Conservation (phyloP, 2,888 invertebrate species). For the Meiosimyza platycephala region DNA sequence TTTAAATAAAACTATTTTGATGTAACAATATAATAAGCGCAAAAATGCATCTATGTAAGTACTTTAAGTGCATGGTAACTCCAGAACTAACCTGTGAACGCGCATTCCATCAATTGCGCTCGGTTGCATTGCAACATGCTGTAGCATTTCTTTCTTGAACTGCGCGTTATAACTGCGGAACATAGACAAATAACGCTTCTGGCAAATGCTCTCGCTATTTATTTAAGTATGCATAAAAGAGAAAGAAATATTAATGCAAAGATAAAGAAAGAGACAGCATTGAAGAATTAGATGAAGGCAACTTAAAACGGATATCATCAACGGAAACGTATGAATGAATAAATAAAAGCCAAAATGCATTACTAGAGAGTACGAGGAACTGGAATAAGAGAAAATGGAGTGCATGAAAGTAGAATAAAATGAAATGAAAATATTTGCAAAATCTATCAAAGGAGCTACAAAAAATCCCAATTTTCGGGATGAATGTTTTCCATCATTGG, state of each 20-base stretch:
- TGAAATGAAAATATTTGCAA: constrained; percentile 40
- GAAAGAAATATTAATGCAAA: constrained; percentile 37
- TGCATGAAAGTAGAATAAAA: constrained; percentile 4
- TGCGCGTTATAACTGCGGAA: constrained; percentile 64
- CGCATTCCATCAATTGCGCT: constrained; percentile 66
- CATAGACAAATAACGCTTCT: constrained; percentile 60
- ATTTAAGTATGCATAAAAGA: neutral
- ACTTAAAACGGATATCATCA: neutral
- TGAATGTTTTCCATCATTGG: neutral
- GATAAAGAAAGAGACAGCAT: constrained; percentile 11
- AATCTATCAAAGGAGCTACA: constrained; percentile 11
- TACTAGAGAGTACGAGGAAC: neutral
- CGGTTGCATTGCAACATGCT: constrained; percentile 66
- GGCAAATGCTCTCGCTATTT: constrained; percentile 60
- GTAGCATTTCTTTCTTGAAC: constrained; percentile 65
- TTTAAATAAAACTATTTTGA: no score
- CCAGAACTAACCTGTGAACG: constrained; percentile 61
- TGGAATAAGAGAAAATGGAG: neutral
- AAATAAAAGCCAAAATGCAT: constrained; percentile 8
- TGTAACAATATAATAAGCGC: no score
- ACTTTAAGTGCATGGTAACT: neutral
- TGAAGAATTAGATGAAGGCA: neutral
- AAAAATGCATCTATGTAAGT: no score
- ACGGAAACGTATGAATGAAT: constrained; percentile 22
- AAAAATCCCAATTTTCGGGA: constrained; percentile 24